Evolutionary conservation across 2,113 vertebrate species (phyloP), one percentile per base, ranked within the genome.

Genomic region (Reinhardtius hippoglossoides): DNA sequence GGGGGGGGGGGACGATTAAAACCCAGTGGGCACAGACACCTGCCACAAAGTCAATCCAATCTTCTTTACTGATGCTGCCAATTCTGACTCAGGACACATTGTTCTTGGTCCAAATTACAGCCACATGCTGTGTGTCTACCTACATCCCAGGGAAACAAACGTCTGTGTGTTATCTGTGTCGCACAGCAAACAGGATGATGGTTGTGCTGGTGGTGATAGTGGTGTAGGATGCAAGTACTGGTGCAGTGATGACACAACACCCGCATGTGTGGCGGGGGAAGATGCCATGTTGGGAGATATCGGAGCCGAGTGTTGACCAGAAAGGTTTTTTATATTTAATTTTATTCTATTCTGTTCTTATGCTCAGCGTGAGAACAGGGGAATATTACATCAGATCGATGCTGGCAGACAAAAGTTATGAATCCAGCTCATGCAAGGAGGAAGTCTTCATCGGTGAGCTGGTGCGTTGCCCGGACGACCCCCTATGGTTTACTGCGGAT

Each of bases 401-500:
- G 44, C 24, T 31, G 31, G 6, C 31, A 7, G 31, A 31, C 31
- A 31, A 6, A 31, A 31, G 31, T 31, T 31, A 31, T 31, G 31
- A 31, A 31, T 31, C 6, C 31, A 57, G 58, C 42, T n/a, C 64
- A 59, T 15, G 31, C 44, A 57, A 10, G n/a, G 46, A 46, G 62
- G 55, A 23, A 64, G 59, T 74, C 67, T 46, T 52, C 40, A 70
- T 57, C 26, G 15, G 14, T 35, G 23, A 82, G 55, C 64, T 75
- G 67, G 54, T n/a, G 72, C 10, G 21, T 67, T 76, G 16, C 46
- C 26, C 69, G 54, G 64, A 50, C 27, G 27, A 83, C 87, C 77
- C 81, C 64, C 66, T 61, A 6, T 35, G 74, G 85, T 90, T 90
- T 87, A 77, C 66, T 77, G 89, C 46, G 0, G 74, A 83, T 74